These are phyloP conservation scores for Neosilurus mollespiculum DNA, from an alignment of 2,797 vertebrate genomes.

Conservation along the genomic window DNA sequence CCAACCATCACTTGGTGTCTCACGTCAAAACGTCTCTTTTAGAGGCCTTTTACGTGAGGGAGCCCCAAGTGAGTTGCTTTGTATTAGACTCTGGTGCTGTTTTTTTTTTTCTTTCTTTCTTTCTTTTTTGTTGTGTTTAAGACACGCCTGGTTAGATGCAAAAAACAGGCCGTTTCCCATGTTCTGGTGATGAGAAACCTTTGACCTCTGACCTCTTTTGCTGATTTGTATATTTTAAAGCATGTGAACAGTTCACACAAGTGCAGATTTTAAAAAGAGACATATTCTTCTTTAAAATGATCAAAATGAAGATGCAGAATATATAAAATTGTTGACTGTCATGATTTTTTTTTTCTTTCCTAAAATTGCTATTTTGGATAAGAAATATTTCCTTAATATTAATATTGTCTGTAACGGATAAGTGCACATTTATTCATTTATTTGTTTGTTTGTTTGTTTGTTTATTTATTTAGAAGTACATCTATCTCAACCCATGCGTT, in stretches of 20 bases:
- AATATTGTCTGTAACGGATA: conserved; percentile 8
- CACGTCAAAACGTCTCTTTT: conserved; percentile 65
- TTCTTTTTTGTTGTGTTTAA: too few species aligned
- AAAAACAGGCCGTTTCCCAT: conserved; percentile 80
- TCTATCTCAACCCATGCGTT: conserved; percentile 60
- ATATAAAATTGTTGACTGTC: conserved; percentile 21
- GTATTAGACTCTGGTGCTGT: conserved; percentile 48
- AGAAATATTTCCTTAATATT: conserved; percentile 11
- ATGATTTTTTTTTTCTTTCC: conserved; percentile 29
- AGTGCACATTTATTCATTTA: conserved; percentile 46
- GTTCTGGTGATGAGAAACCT: conserved; percentile 77
- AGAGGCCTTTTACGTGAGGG: conserved; percentile 68
- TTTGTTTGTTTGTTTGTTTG: too few species aligned
- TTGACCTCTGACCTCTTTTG: conserved; percentile 7
- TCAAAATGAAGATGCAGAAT: conserved; percentile 12
- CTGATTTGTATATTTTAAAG: neutral
- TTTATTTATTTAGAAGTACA: conserved; percentile 10
- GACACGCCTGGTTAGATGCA: conserved; percentile 70
- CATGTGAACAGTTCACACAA: conserved; percentile 27
- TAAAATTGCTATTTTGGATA: conserved; percentile 12
- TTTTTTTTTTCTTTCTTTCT: conserved; percentile 39
- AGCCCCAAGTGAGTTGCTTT: conserved; percentile 62
- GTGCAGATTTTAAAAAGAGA: conserved; percentile 26
- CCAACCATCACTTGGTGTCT: conserved; percentile 74
- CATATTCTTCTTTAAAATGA: conserved; percentile 20